A percentile compares a stretch with the other conserved stretches of the same genome.
Evolutionary conservation across 1,140 invertebrate genomes (phyloP).

Genomic region (Sipha flava): DNA sequence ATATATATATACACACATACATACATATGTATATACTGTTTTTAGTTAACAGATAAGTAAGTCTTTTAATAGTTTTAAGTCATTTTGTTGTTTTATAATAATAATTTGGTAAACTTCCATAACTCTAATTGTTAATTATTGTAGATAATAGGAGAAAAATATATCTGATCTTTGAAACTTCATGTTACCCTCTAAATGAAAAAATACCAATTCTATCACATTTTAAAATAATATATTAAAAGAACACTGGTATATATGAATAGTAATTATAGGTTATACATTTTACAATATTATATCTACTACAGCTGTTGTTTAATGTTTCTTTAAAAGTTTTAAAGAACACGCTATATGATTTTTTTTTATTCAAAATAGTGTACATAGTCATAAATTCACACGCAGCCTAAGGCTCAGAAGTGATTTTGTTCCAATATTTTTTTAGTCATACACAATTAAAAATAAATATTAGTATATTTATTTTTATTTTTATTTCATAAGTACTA

Average conservation of each 20-base stretch:
- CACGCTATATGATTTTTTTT: not conserved
- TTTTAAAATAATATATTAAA: too few species aligned
- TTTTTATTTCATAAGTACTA: not conserved
- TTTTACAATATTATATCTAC: too few species aligned
- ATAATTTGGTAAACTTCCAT: not conserved
- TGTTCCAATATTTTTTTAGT: not conserved
- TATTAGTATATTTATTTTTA: too few species aligned
- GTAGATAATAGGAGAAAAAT: not conserved
- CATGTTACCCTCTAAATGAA: too few species aligned
- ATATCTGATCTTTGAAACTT: too few species aligned
- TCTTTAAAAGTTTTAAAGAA: not conserved
- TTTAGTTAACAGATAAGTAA: too few species aligned
- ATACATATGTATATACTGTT: too few species aligned
- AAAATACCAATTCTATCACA: too few species aligned
- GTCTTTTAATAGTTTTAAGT: too few species aligned
- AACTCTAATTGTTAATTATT: not conserved
- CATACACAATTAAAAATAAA: not conserved
- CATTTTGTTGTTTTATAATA: not conserved
- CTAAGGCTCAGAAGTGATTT: not conserved
- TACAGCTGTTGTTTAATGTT: not conserved
- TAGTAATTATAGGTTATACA: too few species aligned
- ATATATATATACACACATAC: too few species aligned
- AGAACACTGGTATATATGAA: too few species aligned
- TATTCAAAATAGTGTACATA: not conserved
- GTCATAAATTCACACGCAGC: not conserved